Conservation (phyloP, 2,888 invertebrate species). For the Epiblema foenella region DNA sequence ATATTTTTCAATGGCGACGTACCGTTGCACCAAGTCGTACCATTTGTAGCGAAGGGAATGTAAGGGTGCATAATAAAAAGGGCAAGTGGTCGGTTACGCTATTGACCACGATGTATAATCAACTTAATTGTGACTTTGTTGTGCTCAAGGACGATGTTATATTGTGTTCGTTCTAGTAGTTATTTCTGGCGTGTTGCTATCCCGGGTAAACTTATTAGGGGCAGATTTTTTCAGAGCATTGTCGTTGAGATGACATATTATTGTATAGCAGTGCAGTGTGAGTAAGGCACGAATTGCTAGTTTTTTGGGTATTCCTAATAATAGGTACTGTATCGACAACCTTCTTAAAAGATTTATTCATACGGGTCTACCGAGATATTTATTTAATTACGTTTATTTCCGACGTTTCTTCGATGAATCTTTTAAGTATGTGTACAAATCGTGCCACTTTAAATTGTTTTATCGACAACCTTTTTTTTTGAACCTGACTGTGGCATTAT, state of each 20-base stretch:
- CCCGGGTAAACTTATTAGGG: background rate
- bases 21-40: conserved; percentile 23
- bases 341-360: no score
- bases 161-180: background rate
- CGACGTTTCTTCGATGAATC: no score
- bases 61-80: conserved; percentile 68
- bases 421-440: no score
- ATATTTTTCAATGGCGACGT: conserved; percentile 10
- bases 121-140: conserved; percentile 15
- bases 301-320: no score
- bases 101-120: conserved; percentile 10
- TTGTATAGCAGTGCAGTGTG: background rate
- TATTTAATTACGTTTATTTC: no score
- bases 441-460: no score
- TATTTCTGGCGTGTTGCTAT: background rate
- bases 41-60: conserved; percentile 38
- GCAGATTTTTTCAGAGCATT: background rate
- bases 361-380: no score
- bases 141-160: background rate
- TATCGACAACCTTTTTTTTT: no score
- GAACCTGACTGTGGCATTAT: no score
- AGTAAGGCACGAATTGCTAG: background rate
- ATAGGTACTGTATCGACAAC: no score
- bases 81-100: conserved; percentile 56
- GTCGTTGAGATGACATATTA: background rate